Evolutionary conservation across 2,113 vertebrate genomes (phyloP).

Genomic region (Merops nubicus): DNA sequence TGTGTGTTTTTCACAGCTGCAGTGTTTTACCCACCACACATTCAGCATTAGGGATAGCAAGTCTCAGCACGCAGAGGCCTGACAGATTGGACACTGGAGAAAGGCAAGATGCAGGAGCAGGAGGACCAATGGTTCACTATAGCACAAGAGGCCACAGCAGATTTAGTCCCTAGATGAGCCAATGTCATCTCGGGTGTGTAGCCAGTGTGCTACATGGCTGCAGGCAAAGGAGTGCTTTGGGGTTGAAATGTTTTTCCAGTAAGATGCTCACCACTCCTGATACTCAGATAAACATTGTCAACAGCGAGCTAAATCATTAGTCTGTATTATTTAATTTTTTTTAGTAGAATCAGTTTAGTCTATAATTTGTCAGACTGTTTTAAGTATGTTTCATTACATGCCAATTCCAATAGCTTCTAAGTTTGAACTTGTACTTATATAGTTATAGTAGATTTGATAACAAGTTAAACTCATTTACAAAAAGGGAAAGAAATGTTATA

Average conservation of each 20-base stretch:
- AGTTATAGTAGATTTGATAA: background rate
- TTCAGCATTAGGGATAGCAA: background rate
- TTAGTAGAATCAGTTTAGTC: background rate
- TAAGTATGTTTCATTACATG: background rate
- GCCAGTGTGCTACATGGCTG: background rate
- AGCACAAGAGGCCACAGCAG: too few relatives aligned
- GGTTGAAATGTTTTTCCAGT: background rate
- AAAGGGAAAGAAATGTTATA: background rate
- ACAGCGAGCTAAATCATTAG: background rate
- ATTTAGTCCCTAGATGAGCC: background rate
- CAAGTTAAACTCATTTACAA: background rate
- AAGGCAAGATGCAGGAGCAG: background rate
- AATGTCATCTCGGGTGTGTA: accelerated
- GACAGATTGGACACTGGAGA: background rate
- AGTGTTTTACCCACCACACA: background rate
- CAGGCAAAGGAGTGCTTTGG: background rate
- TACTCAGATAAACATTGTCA: background rate
- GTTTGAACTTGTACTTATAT: background rate
- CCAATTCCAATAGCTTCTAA: background rate
- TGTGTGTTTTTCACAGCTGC: background rate
- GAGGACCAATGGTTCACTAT: background rate
- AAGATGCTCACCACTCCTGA: background rate
- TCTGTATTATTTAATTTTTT: background rate
- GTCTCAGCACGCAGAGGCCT: too few relatives aligned
- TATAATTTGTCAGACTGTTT: background rate